Base-by-base conservation (phyloP, 2,113 vertebrate species). In the Mirza zaza region DNA sequence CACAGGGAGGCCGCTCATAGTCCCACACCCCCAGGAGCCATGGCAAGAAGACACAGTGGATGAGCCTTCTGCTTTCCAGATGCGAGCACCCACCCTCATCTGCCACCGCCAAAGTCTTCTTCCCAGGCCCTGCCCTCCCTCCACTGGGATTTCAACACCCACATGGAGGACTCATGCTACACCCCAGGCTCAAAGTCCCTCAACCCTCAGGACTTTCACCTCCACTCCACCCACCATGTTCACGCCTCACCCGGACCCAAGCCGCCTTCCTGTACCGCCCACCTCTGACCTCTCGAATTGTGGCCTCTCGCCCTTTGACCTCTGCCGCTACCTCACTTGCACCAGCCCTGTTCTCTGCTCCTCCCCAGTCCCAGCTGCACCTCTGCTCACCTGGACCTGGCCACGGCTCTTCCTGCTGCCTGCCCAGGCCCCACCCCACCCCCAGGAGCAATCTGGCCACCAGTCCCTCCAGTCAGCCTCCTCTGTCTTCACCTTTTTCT, bases 361-460 rank as follows among this genome's bases (percentile, higher is more conserved):
- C 23, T 27, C 52, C 39, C 52, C 34, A 2, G 29, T 73, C 27
- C 88, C 63, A 73, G 61, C 39, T n/a, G 18, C 20, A n/a, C 18
- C 15, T 14, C 88, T 42, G 59, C 68, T 18, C 32, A 34, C 15
- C 29, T 15, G 4, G 61, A 11, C 4, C 25, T 29, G 61, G 1
- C 23, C 14, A 29, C 15, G 48, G 15, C 8, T n/a, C 36, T 67
- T 20, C 68, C 68, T 48, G 20, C 32, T 55, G 12, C 29, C 3
- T 34, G 57, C 45, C 25, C 17, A 10, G 59, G 23, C 29, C 55
- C 48, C 29, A 39, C 29, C 55, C 91, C 5, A 5, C 21, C 68
- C 45, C 50, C 5, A 9, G 3, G 29, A 50, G 11, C 27, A 29
- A n/a, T 0, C 80, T 4, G 0, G n/a, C 45, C 23, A 8, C 76